Evolutionary conservation across 2,797 vertebrate genomes (phyloP).

Genomic region (Acanthurus tractus): DNA sequence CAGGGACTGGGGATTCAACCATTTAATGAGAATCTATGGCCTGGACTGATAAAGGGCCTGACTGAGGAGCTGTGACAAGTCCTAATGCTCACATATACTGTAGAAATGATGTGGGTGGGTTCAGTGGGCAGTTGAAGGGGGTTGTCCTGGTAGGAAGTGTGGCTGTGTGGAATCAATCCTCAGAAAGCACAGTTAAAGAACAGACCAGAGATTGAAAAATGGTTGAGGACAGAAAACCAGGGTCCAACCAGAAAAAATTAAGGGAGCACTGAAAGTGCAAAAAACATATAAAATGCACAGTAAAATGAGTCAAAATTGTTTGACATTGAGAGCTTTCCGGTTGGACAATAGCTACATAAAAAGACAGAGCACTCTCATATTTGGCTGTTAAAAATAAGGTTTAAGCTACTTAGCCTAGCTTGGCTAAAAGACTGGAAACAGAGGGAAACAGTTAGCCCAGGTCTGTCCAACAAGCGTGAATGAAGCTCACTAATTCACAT

Average conservation of each 20-base stretch:
- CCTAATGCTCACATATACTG: constrained; percentile 78
- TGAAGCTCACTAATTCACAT: neutral
- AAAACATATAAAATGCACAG: too few species aligned
- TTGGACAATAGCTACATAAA: neutral
- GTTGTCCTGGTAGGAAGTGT: constrained; percentile 39
- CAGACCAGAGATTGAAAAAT: constrained; percentile 45
- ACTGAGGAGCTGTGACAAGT: constrained; percentile 81
- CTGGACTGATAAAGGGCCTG: constrained; percentile 72
- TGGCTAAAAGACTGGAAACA: neutral
- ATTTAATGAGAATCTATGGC: constrained; percentile 85
- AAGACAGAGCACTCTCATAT: neutral
- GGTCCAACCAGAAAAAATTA: too few species aligned
- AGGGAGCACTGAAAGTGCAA: too few species aligned
- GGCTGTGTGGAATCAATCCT: constrained; percentile 59
- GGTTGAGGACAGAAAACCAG: constrained; percentile 24
- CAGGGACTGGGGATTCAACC: constrained; percentile 69
- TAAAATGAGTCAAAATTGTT: neutral
- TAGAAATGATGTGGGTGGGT: constrained; percentile 78
- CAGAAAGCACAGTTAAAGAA: constrained; percentile 52
- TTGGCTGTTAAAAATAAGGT: neutral
- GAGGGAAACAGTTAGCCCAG: neutral
- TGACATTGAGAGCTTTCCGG: neutral
- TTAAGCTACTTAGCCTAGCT: neutral
- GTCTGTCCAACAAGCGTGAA: too few species aligned
- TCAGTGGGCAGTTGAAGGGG: constrained; percentile 37